Base-by-base conservation (phyloP, 2,113 vertebrate species). In the Oreochromis aureus region DNA sequence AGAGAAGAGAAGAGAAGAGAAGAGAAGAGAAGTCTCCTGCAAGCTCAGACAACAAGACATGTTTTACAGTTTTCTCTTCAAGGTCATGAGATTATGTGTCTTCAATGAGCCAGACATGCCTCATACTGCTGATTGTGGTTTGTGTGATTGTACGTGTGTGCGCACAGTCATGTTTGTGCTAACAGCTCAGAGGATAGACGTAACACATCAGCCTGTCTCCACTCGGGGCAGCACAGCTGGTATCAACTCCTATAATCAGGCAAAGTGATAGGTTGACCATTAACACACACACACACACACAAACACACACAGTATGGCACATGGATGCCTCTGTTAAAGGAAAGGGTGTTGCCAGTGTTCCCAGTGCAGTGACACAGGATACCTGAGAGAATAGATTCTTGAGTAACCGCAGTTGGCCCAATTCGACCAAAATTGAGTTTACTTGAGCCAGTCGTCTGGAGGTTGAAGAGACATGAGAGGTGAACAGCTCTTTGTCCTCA, bases 181-280 rank as follows among this genome's bases (percentile, higher is more conserved):
- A 81, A 87, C 44, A 91, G 86, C 86, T 90, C 78, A 13, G 55
- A 84, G 87, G 86, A 84, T 27, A 71, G 81, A 90, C 6, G 27
- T 86, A 79, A 83, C 79, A 61, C 81, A 19, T 85, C 76, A 88
- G 80, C 85, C 85, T 46, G 81, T 87, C 80, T 80, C 85, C 22
- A 83, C 87, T 73, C 10, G 1, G 79, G 63, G 89, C 54, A n/a
- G 54, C 90, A 89, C 90, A 92, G 83, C 92, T 95, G 95, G 92
- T 89, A 89, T 88, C 87, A 86, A 71, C 85, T 88, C 89, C 80
- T 87, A 89, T 92, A 91, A 94, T 93, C 93, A 94, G 87, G 78
- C 82, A 59, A 79, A 66, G 86, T 63, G 85, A 91, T 93, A 89
- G 91, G 89, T 88, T 86, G 80, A 84, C 80, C 58, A 87, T 87